A percentile compares a stretch with the other conserved stretches of the same genome.
Evolutionary conservation across 2,113 vertebrate species (phyloP).

Genomic region (Chloropsis hardwickii): DNA sequence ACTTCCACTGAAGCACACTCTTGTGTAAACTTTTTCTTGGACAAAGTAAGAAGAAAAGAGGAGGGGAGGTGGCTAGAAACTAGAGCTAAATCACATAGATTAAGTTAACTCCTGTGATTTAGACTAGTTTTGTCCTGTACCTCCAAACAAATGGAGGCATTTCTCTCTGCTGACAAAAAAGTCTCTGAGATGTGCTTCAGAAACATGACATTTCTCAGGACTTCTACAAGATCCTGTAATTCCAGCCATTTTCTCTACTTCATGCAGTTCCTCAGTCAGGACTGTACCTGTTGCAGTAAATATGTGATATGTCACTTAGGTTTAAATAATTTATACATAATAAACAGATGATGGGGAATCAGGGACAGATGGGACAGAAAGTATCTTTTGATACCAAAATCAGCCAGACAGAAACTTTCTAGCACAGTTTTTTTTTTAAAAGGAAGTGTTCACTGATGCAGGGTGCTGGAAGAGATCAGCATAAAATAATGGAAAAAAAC

Average conservation of each 20-base stretch:
- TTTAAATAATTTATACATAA: neutral
- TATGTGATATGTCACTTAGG: neutral
- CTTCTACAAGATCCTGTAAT: neutral
- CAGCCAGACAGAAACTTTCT: neutral
- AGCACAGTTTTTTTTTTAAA: neutral
- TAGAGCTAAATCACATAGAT: neutral
- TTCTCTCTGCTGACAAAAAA: neutral
- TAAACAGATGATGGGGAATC: neutral
- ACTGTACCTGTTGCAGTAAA: neutral
- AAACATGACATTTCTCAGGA: neutral
- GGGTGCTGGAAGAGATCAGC: neutral
- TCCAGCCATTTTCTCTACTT: neutral
- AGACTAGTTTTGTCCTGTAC: neutral
- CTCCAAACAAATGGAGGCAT: neutral
- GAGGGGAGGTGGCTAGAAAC: neutral
- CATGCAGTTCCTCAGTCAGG: neutral
- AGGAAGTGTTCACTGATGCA: neutral
- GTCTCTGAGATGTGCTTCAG: neutral
- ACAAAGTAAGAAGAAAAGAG: neutral
- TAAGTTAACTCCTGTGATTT: neutral
- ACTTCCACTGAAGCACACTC: neutral
- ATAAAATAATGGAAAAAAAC: neutral
- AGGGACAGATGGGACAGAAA: neutral
- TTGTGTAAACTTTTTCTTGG: neutral
- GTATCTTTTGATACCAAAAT: neutral